Base-by-base conservation (phyloP, 2,797 vertebrate species). In the Anas flavirostris region DNA sequence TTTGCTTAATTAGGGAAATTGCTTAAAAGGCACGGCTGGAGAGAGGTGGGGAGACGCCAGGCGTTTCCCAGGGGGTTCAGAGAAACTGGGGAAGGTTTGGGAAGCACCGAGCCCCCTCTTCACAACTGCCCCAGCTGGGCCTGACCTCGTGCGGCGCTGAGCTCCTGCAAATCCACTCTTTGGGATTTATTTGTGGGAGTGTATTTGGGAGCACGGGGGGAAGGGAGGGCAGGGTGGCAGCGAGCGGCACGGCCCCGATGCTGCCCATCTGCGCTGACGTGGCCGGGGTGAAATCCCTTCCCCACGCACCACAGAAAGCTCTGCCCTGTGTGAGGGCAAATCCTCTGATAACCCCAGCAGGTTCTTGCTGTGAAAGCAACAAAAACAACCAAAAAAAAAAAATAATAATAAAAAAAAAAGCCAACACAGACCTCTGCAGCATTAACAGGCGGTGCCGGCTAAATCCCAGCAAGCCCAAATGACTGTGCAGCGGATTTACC, bases 381-480 rank as follows among this genome's bases (percentile, higher is more conserved):
- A 39, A 4, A 31, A 44, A 68, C 53, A 39, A 4, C 63, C 46
- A 48, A 7, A 41, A 43, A 4, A 43, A 43, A 43, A 43, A 17
- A 43, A 43, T 43, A 43, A 43, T 43, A 43, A 43, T 43, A 43
- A 43, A 43, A 19, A 41, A 41, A 43, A 19, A 44, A 19, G 28
- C 48, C 81, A 82, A 44, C 21, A 63, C 35, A 9, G 9, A 62
- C 84, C 83, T 44, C 69, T 18, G 63, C 55, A 83, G 83, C 9
- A 73, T 86, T 75, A 91, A 55, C 82, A 76, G 80, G 39, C 58
- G 75, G 75, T 10, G 78, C 88, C 73, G 21, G 91, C 92, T 93
- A 96, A 97, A 95, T 81, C 95, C 92, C 90, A 91, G 91, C 72
- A 5, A 95, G 87, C 87, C 75, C 14, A 28, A 90, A 66, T 48